Base-by-base conservation (phyloP, 2,888 invertebrate genomes). In the Torymus texanus region DNA sequence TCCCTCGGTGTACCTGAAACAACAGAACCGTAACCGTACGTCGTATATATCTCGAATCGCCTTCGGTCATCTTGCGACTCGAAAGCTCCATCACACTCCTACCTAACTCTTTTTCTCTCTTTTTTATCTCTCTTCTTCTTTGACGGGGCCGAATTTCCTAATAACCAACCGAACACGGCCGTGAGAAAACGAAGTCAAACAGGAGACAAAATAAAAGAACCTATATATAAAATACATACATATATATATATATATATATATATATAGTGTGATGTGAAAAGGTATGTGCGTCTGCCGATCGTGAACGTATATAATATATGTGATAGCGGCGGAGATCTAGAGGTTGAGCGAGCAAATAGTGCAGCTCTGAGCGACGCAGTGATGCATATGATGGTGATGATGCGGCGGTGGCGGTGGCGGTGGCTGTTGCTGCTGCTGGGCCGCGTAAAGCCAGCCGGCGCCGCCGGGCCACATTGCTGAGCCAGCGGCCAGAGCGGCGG, bases 321-420 rank as follows among this genome's bases (percentile, higher is more conserved):
- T 29, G 11, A 21, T 53, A 18, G 16, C 29, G 29, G 29, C 29
- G 29, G 29, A 29, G 29, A 14, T 82, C 84, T 87, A 89, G 71
- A 90, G 87, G 84, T 90, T 90, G 41, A 89, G 85, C 80, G 89
- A 90, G 86, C 90, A 90, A 85, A 90, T 90, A 77, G 89, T 88
- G 85, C 90, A 90, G 77, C 87, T 87, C 85, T 88, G 89, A 81
- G 88, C 86, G 82, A 90, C 86, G 83, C 90, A 90, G 61, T 79
- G 79, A 59, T 75, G 78, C 80, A 81, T 78, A 79, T 81, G 85
- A 75, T 80, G 83, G 70, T 80, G 82, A 59, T 56, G 83, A 67
- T 53, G 81, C 58, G 85, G 85, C 68, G 84, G 85, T 51, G 85
- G 83, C 51, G 86, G 81, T 70, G 81, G 78, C 66, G 82, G 83